A percentile compares a stretch with the other conserved stretches of the same genome.
Evolutionary conservation across 2,797 vertebrate species (phyloP).

Genomic region (Trachops cirrhosus): DNA sequence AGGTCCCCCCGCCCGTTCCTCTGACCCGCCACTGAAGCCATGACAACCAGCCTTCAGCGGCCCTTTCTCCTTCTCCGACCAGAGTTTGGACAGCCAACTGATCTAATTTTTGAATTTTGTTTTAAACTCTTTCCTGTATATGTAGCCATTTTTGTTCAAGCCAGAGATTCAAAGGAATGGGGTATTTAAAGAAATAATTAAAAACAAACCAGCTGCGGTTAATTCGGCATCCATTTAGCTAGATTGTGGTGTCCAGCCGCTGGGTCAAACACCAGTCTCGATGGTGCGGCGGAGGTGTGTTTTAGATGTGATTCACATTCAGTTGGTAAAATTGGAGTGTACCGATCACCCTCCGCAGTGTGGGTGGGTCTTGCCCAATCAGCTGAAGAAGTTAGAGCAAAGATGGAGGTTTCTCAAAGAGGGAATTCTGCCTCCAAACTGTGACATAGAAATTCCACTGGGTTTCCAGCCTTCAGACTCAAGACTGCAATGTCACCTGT

Average conservation of each 20-base stretch:
- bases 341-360: not conserved
- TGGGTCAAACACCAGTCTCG: not conserved
- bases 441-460: not conserved
- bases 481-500: not conserved
- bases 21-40: not conserved
- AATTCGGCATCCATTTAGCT: not conserved
- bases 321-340: not conserved
- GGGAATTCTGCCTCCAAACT: not conserved
- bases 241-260: not conserved
- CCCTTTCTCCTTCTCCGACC: not conserved
- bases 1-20: rapidly evolving
- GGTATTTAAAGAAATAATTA: not conserved
- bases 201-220: not conserved
- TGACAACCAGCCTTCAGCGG: rapidly evolving
- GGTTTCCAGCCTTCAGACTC: not conserved
- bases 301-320: not conserved
- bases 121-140: not conserved
- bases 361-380: not conserved
- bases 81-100: not conserved
- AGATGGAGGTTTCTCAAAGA: not conserved
- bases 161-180: not conserved
- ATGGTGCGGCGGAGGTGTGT: not conserved
- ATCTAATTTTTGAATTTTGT: not conserved
- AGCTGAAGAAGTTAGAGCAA: not conserved
- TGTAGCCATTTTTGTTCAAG: not conserved